Base-by-base conservation (phyloP, 2,113 vertebrate species). In the Lathamus discolor region DNA sequence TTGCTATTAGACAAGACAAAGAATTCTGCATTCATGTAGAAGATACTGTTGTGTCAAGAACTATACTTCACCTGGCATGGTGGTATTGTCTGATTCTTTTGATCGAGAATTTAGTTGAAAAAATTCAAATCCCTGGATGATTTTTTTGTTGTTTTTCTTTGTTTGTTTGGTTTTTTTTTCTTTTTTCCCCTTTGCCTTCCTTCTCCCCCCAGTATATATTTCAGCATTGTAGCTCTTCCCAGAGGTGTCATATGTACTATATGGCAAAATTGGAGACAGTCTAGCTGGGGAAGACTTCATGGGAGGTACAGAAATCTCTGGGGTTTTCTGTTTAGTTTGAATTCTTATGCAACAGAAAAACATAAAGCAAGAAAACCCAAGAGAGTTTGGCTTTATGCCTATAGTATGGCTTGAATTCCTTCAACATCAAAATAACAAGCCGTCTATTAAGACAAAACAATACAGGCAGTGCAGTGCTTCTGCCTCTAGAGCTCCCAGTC, bases 321-420 rank as follows among this genome's bases (percentile, higher is more conserved):
- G 57, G 62, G 62, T 70, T 84, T 94, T 90, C 43, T 91, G 80
- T 89, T 95, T 86, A 84, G 79, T 82, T 90, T 49, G 66, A 88
- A 37, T 46, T 92, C 77, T 95, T 96, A 48, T 0, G 28, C 86
- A 94, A 96, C 69, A 2, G 18, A 73, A 75, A 67, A 94, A 72
- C 66, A 95, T 92, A 86, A 90, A 93, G 92, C 62, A 86, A 29
- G 57, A 91, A 92, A 94, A 64, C 80, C 83, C 88, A 92, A 94
- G 90, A 74, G 94, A 92, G 28, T 72, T 72, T 96, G 95, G 95
- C 93, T 90, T 79, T 64, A 13, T 92, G 95, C 93, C 86, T 90
- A 4, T 43, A 95, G 31, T 27, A 77, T 86, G 83, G 86, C 83
- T 95, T 95, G 81, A 92, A 95, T 97, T 96, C 88, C 90, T 96